These are phyloP conservation scores for Xiphophorus birchmanni DNA, from an alignment of 2,797 vertebrate genomes.

Conservation along the genomic window DNA sequence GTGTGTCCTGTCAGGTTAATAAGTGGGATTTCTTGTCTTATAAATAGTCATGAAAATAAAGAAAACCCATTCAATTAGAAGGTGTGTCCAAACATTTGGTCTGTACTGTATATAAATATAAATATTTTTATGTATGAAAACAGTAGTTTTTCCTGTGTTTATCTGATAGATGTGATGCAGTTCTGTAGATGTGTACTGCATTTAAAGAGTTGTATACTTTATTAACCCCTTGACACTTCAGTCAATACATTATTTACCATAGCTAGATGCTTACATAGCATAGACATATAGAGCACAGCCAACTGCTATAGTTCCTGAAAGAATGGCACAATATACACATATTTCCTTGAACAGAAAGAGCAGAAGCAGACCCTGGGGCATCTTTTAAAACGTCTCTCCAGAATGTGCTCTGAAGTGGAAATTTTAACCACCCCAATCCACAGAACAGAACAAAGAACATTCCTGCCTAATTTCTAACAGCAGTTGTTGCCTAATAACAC, in stretches of 20 bases:
- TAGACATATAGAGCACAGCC: slow-evolving; percentile 43
- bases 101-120: not conserved
- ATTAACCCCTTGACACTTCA: slow-evolving; percentile 63
- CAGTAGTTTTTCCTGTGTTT: not conserved
- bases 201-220: slow-evolving; percentile 46
- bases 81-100: no score
- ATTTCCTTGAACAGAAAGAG: slow-evolving; percentile 56
- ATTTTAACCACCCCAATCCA: slow-evolving; percentile 41
- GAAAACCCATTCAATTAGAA: no score
- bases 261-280: slow-evolving; percentile 49
- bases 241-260: slow-evolving; percentile 71
- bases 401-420: slow-evolving; percentile 60
- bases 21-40: no score
- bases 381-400: slow-evolving; percentile 50
- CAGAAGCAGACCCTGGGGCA: slow-evolving; percentile 54
- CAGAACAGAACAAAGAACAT: slow-evolving; percentile 15
- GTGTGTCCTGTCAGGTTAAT: no score
- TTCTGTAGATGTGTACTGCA: slow-evolving; percentile 22
- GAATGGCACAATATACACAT: slow-evolving; percentile 48
- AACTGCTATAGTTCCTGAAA: slow-evolving; percentile 50
- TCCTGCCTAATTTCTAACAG: slow-evolving; percentile 42
- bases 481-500: slow-evolving; percentile 31
- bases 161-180: slow-evolving; percentile 7
- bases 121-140: not conserved
- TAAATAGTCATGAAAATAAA: no score